Evolutionary conservation across 2,888 invertebrate species (phyloP), one percentile per base, ranked within the genome.

Genomic region (Trimorus sp.): DNA sequence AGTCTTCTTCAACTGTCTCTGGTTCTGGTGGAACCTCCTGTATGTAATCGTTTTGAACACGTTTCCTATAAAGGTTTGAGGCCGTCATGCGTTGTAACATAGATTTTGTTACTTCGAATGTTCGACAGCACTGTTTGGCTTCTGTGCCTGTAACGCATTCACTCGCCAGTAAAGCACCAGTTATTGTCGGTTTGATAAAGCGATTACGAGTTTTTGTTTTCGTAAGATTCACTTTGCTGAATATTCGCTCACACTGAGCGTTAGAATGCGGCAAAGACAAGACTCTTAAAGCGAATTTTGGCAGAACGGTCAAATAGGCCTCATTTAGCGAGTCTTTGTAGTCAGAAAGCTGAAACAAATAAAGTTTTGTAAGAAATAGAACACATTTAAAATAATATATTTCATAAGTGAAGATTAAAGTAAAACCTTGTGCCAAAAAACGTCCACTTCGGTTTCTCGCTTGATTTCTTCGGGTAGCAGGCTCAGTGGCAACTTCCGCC

Each of bases 141-240:
- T 9, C 26, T 12, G 11, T 14, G 48, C 70, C 59, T 53, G 65
- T 65, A 16, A 80, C 65, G 37, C 62, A 77, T 58, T 82, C 66
- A 16, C 42, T 68, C 1, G 62, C 14, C 36, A 84, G 49, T n/a
- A 84, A 65, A 14, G 63, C 36, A 0, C 74, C 79, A 15, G 66
- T 42, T 5, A 82, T 65, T 9, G 81, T 63, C 9, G 59, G 37
- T 49, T 63, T 80, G 0, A 74, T 63, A 38, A 79, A 14, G 40
- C 66, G 70, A 59, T 82, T 78, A 9, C 83, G 54, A 7, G 9
- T 65, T 60, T 82, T 76, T 8, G 68, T 83, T 73, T 84, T 84
- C 14, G 63, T 49, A 26, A 79, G 69, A 51, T 80, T 83, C 0
- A 74, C 51, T 48, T 79, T 69, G 37, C 79, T 81, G 45, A 82